phyloP scores from a whole-genome alignment of 2,888 invertebrate genomes.

The Trichacis sp. region DNA sequence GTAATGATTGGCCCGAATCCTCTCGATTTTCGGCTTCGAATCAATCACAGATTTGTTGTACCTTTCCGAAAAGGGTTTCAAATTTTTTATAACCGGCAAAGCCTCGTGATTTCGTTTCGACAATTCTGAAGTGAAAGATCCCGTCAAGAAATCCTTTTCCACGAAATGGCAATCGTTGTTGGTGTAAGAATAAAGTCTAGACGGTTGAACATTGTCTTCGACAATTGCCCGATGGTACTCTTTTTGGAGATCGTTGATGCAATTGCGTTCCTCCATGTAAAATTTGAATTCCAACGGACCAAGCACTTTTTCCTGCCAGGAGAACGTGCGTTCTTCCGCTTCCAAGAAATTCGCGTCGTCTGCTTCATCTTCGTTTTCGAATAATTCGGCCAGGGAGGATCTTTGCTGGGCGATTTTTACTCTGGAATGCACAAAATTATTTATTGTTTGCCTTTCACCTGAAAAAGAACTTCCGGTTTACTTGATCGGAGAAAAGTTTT shows the following conservation, averaged over 20 bases:
- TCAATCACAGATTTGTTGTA: constrained; percentile 63
- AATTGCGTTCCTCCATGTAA: constrained; percentile 75
- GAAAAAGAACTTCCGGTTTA: no score
- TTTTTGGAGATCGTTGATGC: constrained; percentile 74
- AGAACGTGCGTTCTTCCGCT: constrained; percentile 68
- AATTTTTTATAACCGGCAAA: constrained; percentile 54
- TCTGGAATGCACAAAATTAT: constrained; percentile 44
- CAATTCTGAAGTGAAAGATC: constrained; percentile 49
- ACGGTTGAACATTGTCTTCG: constrained; percentile 58
- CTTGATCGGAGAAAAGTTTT: no score
- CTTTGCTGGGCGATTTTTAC: constrained; percentile 62
- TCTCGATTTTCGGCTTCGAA: constrained; percentile 46
- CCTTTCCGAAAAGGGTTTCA: constrained; percentile 59
- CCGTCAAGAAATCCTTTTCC: constrained; percentile 53
- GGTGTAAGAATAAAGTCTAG: constrained; percentile 73
- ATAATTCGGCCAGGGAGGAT: constrained; percentile 61
- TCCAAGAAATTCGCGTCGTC: constrained; percentile 61
- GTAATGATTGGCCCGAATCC: constrained; percentile 62
- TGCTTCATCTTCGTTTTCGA: constrained; percentile 59
- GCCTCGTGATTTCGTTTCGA: constrained; percentile 54
- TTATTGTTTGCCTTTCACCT: no score
- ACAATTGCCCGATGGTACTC: constrained; percentile 70
- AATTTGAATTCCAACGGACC: constrained; percentile 74
- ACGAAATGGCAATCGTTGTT: constrained; percentile 72
- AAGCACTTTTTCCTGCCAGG: constrained; percentile 82